phyloP scores from a whole-genome alignment of 2,888 invertebrate genomes.

The Leucoma salicis region DNA sequence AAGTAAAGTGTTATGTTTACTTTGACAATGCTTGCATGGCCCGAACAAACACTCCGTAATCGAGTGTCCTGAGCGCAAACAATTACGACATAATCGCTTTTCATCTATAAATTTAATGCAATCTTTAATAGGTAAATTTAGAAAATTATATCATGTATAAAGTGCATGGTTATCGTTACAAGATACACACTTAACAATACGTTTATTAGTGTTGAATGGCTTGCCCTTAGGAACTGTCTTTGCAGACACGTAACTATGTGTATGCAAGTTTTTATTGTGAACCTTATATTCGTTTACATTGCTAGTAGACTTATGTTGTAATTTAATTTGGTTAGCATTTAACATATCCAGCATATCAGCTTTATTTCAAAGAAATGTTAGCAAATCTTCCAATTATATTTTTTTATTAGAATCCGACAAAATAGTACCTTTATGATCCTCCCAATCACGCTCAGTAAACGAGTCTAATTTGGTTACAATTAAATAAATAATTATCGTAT shows the following conservation, averaged over 20 bases:
- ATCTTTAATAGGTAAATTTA: constrained; percentile 6
- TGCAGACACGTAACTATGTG: too few relatives aligned
- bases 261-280: too few relatives aligned
- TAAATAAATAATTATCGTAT: too few relatives aligned
- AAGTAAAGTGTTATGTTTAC: background rate
- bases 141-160: constrained; percentile 5
- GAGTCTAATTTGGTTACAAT: background rate
- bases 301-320: background rate
- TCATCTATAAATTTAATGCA: background rate
- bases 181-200: too few relatives aligned
- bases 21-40: constrained; percentile 4
- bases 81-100: constrained; percentile 5
- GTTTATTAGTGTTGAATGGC: too few relatives aligned
- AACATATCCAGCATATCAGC: constrained; percentile 4
- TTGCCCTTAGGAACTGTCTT: too few relatives aligned
- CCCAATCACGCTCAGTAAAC: constrained; percentile 2
- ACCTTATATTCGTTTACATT: too few relatives aligned
- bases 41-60: constrained; percentile 2
- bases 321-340: background rate
- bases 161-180: constrained; percentile 4
- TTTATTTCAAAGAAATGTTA: background rate
- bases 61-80: constrained; percentile 4
- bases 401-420: background rate
- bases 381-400: constrained; percentile 1
- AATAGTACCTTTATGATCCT: background rate